These are phyloP conservation scores for Spinus olivaceus DNA, from an alignment of 2,797 vertebrate genomes.

Conservation along the genomic window DNA sequence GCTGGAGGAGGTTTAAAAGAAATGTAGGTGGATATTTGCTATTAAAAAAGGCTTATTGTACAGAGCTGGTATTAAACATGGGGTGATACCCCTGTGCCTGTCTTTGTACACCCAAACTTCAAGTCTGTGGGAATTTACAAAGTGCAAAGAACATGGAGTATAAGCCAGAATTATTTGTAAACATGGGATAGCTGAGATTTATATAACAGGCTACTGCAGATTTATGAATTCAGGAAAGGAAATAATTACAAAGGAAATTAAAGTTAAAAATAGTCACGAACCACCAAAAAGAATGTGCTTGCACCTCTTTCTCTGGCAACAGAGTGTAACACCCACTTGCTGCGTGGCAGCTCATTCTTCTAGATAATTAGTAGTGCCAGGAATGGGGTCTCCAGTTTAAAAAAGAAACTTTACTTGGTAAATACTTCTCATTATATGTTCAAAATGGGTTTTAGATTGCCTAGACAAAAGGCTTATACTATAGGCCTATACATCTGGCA, in stretches of 20 bases:
- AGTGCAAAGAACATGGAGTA: conserved; percentile 17
- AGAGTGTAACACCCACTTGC: neutral
- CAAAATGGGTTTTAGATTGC: conserved; percentile 34
- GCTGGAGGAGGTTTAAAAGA: neutral
- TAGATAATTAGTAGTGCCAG: neutral
- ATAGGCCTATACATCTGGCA: conserved; percentile 7
- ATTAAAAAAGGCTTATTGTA: neutral
- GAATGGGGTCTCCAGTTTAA: conserved; percentile 1
- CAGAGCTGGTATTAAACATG: neutral
- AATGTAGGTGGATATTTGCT: conserved; percentile 34
- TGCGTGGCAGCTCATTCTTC: conserved; percentile 3
- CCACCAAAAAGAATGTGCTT: conserved; percentile 25
- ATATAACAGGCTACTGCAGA: conserved; percentile 27
- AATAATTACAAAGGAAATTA: conserved; percentile 50
- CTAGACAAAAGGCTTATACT: conserved; percentile 27
- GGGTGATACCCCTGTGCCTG: neutral
- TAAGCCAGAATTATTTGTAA: conserved; percentile 62
- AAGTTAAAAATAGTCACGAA: conserved; percentile 52
- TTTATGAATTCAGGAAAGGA: conserved; percentile 42
- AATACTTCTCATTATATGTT: conserved; percentile 37
- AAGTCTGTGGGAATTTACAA: conserved; percentile 28
- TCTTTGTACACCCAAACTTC: conserved; percentile 40
- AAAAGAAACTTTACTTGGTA: conserved; percentile 40
- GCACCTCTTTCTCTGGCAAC: conserved; percentile 29
- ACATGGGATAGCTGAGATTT: conserved; percentile 34